Percentiles rank a stretch among this genome's conserved stretches.
Conservation (phyloP, 2,888 invertebrate species). For the Nomada flava region DNA sequence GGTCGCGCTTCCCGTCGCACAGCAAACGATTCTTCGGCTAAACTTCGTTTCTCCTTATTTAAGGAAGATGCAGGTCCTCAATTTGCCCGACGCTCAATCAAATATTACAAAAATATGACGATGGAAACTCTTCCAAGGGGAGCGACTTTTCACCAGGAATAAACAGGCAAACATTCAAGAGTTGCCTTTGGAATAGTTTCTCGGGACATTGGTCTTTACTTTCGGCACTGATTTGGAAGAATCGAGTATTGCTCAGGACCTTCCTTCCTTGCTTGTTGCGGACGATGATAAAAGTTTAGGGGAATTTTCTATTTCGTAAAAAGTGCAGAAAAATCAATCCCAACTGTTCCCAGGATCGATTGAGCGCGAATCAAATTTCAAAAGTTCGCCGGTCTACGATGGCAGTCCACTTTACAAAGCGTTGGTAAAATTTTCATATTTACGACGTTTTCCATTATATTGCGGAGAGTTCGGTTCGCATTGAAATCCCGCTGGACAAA, state of each 20-base stretch:
- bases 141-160: neutral
- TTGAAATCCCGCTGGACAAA: conserved; percentile 82
- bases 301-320: neutral
- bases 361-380: conserved; percentile 43
- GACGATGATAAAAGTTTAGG: neutral
- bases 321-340: neutral
- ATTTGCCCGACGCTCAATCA: neutral
- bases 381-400: conserved; percentile 28
- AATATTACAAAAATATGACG: no score
- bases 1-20: conserved; percentile 80
- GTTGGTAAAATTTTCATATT: conserved; percentile 73
- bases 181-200: neutral
- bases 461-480: conserved; percentile 72
- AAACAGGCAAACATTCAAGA: neutral
- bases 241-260: no score
- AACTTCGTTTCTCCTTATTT: conserved; percentile 15
- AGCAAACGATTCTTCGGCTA: conserved; percentile 25
- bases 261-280: neutral
- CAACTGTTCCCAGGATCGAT: conserved; percentile 17
- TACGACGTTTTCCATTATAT: conserved; percentile 79
- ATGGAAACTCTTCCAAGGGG: no score
- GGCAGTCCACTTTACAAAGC: conserved; percentile 20
- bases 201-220: neutral
- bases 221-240: no score
- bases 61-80: neutral